Base-by-base conservation (phyloP, 2,797 vertebrate species). In the Crax fasciolata region DNA sequence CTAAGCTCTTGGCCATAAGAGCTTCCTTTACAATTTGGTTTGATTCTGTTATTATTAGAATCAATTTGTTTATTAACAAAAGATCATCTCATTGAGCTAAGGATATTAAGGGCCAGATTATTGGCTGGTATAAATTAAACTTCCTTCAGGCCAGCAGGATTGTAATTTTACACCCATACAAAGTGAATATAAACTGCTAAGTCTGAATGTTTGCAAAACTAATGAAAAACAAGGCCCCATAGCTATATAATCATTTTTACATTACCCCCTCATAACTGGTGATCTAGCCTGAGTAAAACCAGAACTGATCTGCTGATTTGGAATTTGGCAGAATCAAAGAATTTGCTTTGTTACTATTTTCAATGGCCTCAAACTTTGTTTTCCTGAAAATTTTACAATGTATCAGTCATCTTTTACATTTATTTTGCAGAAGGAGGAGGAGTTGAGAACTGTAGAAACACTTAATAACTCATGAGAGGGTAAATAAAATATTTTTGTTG, bases 11-110 rank as follows among this genome's bases (percentile, higher is more conserved):
- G 73, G 84, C 62, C 79, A 92, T 84, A 89, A 84, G 28, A 91
- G 76, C 70, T 93, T 96, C 91, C 76, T 92, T 59, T 66, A 49
- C 1, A 7, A 91, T 94, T 95, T 92, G 77, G 61, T 63, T 93
- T 90, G 91, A 88, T 96, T 91, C 74, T 94, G 63, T 87, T 93
- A 93, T 86, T 90, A 94, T 71, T 85, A 88, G 59, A 88, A 95
- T 93, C 95, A 94, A 93, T 96, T 84, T 90, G 44, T 32, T 96
- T 71, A 77, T 94, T 96, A 94, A 83, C 63, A 84, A 71, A 94
- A 84, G 63, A 93, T 90, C 90, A 89, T 87, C 68, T 78, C 49
- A 82, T 62, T 89, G 67, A 92, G 61, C 74, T 75, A 92, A 90
- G 48, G 84, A 88, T 57, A 61, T 95, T 90, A 84, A 87, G 71